phyloP scores from a whole-genome alignment of 1,140 invertebrate genomes.

The Teleopsis dalmanni region DNA sequence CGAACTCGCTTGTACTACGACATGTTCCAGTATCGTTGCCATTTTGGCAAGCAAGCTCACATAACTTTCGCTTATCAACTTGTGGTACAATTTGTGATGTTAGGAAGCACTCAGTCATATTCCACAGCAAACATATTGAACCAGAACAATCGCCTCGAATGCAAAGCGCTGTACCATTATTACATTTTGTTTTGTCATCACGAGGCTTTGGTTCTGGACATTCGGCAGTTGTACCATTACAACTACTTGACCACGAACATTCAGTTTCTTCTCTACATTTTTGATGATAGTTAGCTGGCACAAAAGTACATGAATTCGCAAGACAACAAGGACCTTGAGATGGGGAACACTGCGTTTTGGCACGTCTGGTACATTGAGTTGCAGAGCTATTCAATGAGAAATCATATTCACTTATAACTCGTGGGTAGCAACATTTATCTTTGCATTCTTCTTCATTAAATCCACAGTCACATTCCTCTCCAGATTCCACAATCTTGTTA shows the following conservation, averaged over 20 bases:
- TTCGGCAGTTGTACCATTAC: constrained; percentile 75
- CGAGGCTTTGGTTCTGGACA: constrained; percentile 76
- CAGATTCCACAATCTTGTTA: constrained; percentile 96
- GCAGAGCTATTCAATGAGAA: constrained; percentile 61
- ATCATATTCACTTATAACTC: constrained; percentile 63
- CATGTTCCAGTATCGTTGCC: constrained; percentile 70
- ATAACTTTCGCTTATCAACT: constrained; percentile 73
- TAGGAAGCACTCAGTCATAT: constrained; percentile 93
- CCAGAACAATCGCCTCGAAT: constrained; percentile 88
- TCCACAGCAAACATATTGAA: constrained; percentile 92
- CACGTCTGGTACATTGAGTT: constrained; percentile 69
- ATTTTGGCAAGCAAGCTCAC: constrained; percentile 92
- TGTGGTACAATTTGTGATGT: constrained; percentile 75
- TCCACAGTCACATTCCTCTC: constrained; percentile 98
- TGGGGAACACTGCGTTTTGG: constrained; percentile 83
- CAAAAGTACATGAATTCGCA: constrained; percentile 73
- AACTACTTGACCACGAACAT: constrained; percentile 76
- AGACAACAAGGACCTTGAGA: constrained; percentile 95
- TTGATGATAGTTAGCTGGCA: constrained; percentile 53
- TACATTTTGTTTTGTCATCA: constrained; percentile 75
- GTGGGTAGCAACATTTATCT: constrained; percentile 90
- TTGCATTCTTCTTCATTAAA: constrained; percentile 89
- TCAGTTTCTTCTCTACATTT: constrained; percentile 80
- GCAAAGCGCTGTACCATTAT: constrained; percentile 81
- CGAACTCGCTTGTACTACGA: constrained; percentile 79